phyloP scores from a whole-genome alignment of 2,888 invertebrate genomes.

The Pseudococcus longispinus region DNA sequence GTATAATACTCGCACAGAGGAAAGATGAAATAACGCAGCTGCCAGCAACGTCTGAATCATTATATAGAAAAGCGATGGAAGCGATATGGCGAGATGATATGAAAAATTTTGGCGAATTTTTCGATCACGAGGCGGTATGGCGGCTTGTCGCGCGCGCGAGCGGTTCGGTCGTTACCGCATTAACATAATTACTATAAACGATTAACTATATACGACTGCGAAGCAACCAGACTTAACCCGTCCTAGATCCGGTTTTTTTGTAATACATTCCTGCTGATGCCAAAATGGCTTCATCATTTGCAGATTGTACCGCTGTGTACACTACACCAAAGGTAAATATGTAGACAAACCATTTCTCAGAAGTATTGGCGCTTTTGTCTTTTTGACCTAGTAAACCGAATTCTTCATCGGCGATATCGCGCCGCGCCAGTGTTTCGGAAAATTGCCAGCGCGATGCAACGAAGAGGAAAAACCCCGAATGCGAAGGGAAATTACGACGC shows the following conservation, averaged over 20 bases:
- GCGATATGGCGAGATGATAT: background rate
- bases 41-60: background rate
- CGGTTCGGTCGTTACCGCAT: background rate
- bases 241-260: conserved; percentile 39
- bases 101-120: background rate
- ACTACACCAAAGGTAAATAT: conserved; percentile 27
- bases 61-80: background rate
- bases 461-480: too few species aligned
- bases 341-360: conserved; percentile 23
- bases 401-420: background rate
- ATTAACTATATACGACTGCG: background rate
- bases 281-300: conserved; percentile 33
- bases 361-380: conserved; percentile 25
- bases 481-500: background rate
- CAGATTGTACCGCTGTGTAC: conserved; percentile 38
- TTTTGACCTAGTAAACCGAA: conserved; percentile 16
- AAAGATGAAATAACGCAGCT: background rate
- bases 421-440: background rate
- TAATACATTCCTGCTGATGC: conserved; percentile 30
- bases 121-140: background rate
- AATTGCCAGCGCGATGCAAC: background rate
- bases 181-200: conserved; percentile 26
- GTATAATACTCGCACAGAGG: too few species aligned
- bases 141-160: background rate
- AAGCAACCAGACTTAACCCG: conserved; percentile 21